phyloP scores from a whole-genome alignment of 2,797 vertebrate genomes.

The Xenentodon cancila region DNA sequence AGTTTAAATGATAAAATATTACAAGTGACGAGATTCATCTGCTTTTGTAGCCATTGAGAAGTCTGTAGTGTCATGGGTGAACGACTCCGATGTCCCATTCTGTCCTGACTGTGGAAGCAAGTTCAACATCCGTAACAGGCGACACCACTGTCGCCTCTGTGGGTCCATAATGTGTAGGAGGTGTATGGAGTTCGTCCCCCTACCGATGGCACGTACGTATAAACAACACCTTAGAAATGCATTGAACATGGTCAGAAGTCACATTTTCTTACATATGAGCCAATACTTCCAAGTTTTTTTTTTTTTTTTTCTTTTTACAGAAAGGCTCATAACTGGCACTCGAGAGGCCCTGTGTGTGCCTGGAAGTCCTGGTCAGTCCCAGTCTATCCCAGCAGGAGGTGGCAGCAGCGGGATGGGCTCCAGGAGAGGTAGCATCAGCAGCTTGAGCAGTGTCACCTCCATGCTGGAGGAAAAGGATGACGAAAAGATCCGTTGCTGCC shows the following conservation, averaged over 20 bases:
- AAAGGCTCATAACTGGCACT: constrained; percentile 92
- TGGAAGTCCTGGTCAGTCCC: constrained; percentile 85
- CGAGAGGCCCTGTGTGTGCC: constrained; percentile 86
- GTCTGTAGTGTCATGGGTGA: constrained; percentile 97
- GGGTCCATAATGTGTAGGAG: constrained; percentile 98
- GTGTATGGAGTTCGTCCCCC: constrained; percentile 92
- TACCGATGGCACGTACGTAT: constrained; percentile 91
- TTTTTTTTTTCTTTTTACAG: constrained; percentile 64
- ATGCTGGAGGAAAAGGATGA: constrained; percentile 96
- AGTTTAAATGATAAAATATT: neutral
- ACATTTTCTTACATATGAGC: neutral
- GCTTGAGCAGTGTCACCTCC: constrained; percentile 92
- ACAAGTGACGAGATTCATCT: neutral
- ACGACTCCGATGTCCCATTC: constrained; percentile 95
- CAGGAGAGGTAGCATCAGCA: constrained; percentile 93
- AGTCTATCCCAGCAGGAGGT: constrained; percentile 62
- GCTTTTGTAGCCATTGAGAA: constrained; percentile 89
- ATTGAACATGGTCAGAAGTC: neutral
- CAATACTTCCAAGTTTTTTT: neutral
- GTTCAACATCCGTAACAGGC: constrained; percentile 93
- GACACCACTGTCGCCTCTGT: constrained; percentile 97
- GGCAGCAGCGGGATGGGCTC: constrained; percentile 84
- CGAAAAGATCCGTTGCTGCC: constrained; percentile 94
- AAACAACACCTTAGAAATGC: neutral
- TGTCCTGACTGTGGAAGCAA: constrained; percentile 97